Base-by-base conservation (phyloP, 2,888 invertebrate species). In the Ditylenchus weischeri region DNA sequence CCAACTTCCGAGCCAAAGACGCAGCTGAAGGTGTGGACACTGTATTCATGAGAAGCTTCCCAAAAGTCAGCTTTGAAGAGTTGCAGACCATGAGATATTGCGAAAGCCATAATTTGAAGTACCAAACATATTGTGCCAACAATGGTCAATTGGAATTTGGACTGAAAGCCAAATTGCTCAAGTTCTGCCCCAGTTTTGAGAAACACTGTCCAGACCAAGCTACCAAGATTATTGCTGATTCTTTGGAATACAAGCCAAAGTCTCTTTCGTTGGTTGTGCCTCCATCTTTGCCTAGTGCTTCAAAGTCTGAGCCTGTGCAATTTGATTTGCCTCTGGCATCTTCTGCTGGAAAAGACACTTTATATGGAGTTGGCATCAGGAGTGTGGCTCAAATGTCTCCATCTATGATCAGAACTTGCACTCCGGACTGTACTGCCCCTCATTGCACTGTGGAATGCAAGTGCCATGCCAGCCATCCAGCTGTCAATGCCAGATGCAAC, bases 101-200 rank as follows among this genome's bases (percentile, higher is more conserved):
- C 66, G 35, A 57, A 57, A 71, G 72, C 51, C 76, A 78, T 61
- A 49, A 66, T n/a, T 72, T 73, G 15, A 75, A 76, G 63, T 78
- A 73, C 71, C 54, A 54, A 29, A 11, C 11, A 54, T 21, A 29
- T 29, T 43, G 43, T 43, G 43, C 43, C 43, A 43, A 43, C 43
- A 43, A 43, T 8, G 43, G 43, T 43, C 43, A 43, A 43, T 43
- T 43, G 43, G 43, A 13, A 43, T 10, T 38, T 8, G 43, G 43
- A 43, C 43, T 43, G 36, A 21, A 21, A 21, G 69, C 69, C 65
- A 78, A 78, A 65, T 69, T 78, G 36, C 66, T 73, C 69, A 75
- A 76, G 68, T 78, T 78, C 74, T 78, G 78, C 69, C 77, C 78
- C 61, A 75, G 72, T 18, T 78, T 72, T 75, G 76, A 77, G 66